Conservation (phyloP, 2,888 invertebrate species). For the Heteromyza rotundicornis region DNA sequence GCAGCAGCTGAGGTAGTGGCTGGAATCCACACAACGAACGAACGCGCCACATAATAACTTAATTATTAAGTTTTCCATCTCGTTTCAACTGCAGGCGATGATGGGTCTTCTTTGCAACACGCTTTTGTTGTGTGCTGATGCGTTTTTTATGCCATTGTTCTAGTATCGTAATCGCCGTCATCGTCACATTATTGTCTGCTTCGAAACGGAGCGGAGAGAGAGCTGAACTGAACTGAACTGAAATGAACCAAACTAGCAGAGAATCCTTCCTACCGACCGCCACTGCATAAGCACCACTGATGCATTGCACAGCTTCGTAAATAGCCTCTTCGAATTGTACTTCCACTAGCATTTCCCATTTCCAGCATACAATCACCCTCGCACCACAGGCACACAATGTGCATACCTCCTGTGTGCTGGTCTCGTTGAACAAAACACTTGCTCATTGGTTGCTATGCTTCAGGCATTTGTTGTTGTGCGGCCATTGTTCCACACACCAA, state of each 20-base stretch:
- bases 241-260: no score
- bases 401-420: no score
- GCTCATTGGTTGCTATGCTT: slow-evolving; percentile 45
- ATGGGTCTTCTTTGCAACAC: neutral
- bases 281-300: no score
- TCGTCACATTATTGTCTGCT: slow-evolving; percentile 54
- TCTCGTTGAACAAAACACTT: no score
- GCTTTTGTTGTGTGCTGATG: slow-evolving; percentile 14
- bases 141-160: slow-evolving; percentile 45
- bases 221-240: neutral
- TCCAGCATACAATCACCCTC: no score
- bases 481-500: slow-evolving; percentile 39
- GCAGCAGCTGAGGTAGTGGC: no score
- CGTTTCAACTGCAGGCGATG: slow-evolving; percentile 16
- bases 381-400: no score
- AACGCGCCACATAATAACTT: slow-evolving; percentile 46
- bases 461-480: slow-evolving; percentile 30
- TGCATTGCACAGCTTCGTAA: no score
- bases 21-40: no score
- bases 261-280: no score
- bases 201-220: neutral
- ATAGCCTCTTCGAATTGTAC: no score
- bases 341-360: no score
- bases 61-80: slow-evolving; percentile 36
- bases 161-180: slow-evolving; percentile 58